phyloP scores from a whole-genome alignment of 2,888 invertebrate species.

The Aphidoletes aphidimyza region DNA sequence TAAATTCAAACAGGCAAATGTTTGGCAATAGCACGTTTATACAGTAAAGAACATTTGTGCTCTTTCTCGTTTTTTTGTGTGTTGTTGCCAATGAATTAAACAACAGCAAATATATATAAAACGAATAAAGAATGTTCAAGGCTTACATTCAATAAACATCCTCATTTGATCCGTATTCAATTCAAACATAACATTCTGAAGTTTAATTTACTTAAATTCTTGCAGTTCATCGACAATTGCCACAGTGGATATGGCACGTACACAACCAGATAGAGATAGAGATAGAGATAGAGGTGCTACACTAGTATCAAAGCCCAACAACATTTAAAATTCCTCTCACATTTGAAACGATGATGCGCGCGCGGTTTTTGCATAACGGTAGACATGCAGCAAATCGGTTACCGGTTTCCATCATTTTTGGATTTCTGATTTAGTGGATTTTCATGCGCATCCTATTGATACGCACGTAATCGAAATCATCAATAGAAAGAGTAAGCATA shows the following conservation, averaged over 20 bases:
- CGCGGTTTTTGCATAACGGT: constrained; percentile 25
- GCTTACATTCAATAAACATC: constrained; percentile 3
- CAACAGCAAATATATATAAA: not conserved
- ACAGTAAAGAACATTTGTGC: not conserved
- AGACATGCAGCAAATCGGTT: constrained; percentile 34
- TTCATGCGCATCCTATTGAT: not conserved
- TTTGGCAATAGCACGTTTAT: not conserved
- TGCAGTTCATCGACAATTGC: not conserved
- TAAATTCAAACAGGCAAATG: not conserved
- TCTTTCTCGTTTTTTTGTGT: not conserved
- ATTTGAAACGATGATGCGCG: not conserved
- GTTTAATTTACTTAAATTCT: constrained; percentile 12
- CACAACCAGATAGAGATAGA: not conserved
- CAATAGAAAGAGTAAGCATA: not conserved
- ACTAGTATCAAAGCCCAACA: not conserved
- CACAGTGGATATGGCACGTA: too few species aligned
- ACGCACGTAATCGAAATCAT: not conserved
- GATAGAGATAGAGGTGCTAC: not conserved
- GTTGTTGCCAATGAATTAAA: not conserved
- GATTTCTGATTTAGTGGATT: not conserved
- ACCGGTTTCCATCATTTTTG: not conserved
- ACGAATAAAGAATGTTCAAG: not conserved
- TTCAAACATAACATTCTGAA: not conserved
- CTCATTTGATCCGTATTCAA: not conserved
- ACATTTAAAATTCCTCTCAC: not conserved